Percentiles rank a stretch among this genome's conserved stretches.
phyloP scores from a whole-genome alignment of 2,797 vertebrate species.

The Sebastes paucispinis region DNA sequence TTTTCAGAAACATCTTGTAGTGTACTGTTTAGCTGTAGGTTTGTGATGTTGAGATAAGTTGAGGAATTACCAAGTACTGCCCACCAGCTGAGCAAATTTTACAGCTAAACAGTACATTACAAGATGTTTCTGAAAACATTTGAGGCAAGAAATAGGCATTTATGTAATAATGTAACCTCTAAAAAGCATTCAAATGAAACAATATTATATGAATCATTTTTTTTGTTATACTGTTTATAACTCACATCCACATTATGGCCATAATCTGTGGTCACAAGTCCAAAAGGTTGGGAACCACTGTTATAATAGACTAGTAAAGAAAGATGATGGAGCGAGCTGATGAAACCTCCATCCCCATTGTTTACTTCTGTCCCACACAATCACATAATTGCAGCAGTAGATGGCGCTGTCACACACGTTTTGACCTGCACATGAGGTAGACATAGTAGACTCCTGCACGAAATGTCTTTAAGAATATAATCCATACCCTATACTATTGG shows the following conservation, averaged over 20 bases:
- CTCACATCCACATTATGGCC: background rate
- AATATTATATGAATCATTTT: too few relatives aligned
- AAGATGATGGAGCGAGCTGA: background rate
- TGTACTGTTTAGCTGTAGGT: too few relatives aligned
- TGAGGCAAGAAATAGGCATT: too few relatives aligned
- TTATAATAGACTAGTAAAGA: background rate
- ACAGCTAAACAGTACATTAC: too few relatives aligned
- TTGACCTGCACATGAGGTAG: background rate
- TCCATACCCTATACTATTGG: background rate
- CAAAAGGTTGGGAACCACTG: background rate
- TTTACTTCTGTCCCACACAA: background rate
- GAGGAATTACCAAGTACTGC: too few relatives aligned
- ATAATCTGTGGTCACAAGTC: background rate
- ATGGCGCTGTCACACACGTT: constrained; percentile 42
- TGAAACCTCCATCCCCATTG: background rate
- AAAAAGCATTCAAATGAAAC: background rate
- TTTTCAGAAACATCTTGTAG: too few relatives aligned
- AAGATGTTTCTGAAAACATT: too few relatives aligned
- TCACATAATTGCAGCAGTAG: constrained; percentile 42
- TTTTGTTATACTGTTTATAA: background rate
- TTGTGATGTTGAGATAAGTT: too few relatives aligned
- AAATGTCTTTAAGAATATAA: background rate
- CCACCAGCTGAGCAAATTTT: fast-evolving
- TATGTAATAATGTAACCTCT: too few relatives aligned
- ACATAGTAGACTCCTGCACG: background rate